Percentiles rank a stretch among this genome's conserved stretches.
Conservation (phyloP, 92 coral and sea anemone genomes). For the Paragorgia papillata region DNA sequence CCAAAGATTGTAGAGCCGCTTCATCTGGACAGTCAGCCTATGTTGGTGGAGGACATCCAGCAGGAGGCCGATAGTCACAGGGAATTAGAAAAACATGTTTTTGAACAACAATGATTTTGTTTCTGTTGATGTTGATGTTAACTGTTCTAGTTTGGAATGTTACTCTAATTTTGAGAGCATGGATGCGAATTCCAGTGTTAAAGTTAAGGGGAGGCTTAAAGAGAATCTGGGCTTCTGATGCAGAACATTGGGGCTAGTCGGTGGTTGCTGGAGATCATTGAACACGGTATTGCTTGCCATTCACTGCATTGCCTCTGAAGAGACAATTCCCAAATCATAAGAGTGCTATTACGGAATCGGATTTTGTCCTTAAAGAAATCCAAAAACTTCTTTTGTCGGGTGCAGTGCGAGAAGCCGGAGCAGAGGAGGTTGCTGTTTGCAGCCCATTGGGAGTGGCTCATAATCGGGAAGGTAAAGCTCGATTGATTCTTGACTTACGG, state of each 20-base stretch:
- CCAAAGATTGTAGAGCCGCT: no score
- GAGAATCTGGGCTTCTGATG: constrained; percentile 57
- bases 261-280: constrained; percentile 53
- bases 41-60: no score
- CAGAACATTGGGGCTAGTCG: constrained; percentile 50
- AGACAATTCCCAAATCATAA: constrained; percentile 34
- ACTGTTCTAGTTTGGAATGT: background rate
- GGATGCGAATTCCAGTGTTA: constrained; percentile 17
- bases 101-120: constrained; percentile 13
- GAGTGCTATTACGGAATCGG: constrained; percentile 10
- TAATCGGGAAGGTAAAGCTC: constrained; percentile 38
- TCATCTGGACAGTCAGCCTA: background rate
- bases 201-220: constrained; percentile 55
- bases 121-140: background rate
- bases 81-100: background rate
- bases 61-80: background rate
- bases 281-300: constrained; percentile 59
- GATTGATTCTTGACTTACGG: constrained; percentile 53
- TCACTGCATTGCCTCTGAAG: constrained; percentile 29
- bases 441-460: constrained; percentile 56
- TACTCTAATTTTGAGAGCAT: constrained; percentile 23
- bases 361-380: constrained; percentile 56
- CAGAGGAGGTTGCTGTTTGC: constrained; percentile 26
- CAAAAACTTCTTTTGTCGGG: constrained; percentile 55
- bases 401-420: constrained; percentile 44